Evolutionary conservation across 2,797 vertebrate species (phyloP), one percentile per base, ranked within the genome.

Genomic region (Anabas testudineus): DNA sequence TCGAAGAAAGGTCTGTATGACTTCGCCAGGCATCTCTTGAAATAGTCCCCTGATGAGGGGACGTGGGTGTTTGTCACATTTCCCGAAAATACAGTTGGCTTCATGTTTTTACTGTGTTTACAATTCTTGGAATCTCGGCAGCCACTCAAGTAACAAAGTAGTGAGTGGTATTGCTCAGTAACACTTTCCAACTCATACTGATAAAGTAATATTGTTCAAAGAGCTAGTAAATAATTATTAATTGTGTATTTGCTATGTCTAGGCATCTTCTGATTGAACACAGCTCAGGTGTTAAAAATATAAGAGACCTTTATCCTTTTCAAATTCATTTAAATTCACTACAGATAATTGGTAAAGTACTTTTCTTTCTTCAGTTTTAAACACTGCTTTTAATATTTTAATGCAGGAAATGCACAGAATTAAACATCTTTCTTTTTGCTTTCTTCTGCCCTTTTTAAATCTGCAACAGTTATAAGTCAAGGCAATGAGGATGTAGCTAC

Each of bases 391-490:
- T 6, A n/a, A 53, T 36, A 15, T 18, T 42, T n/a, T 10, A 15
- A 57, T 58, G 32, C 10, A 54, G 19, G 13, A 32, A 37, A 30
- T 19, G 16, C 10, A 19, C 0, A n/a, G 16, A 56, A 21, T n/a
- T 36, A n/a, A 28, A 21, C 1, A 48, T 39, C 30, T 57, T 1
- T 48, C 34, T 24, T 19, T 19, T 43, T 0, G 26, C 26, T 28
- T 5, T 28, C 5, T 28, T 3, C 28, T 28, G 30, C 1, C 32
- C 16, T 43, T 42, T 13, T 36, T 36, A 28, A 4, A 10, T 2
- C 12, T 13, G 32, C 39, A 74, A 39, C 36, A 51, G 16, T 26
- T 7, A 8, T 32, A 10, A 77, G 71, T 64, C 53, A 68, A 54
- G 43, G 21, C 10, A 49, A 9, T n/a, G 39, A 71, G 28, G 62